Conservation (phyloP, 37 sponge, comb jelly and placozoan species). For the Eunapius fragilis region DNA sequence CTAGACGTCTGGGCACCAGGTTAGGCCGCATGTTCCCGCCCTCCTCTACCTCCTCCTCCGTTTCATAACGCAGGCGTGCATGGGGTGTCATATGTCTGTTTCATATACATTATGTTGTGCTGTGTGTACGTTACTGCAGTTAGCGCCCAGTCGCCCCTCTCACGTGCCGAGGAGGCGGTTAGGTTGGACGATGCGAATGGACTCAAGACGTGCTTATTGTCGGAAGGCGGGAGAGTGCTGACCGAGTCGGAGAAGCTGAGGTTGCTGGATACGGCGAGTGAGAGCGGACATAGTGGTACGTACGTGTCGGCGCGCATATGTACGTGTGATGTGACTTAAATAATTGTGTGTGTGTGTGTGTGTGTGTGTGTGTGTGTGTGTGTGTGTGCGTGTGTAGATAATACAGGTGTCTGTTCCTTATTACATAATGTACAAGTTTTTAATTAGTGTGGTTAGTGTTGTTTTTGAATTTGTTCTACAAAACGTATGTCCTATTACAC, state of each 20-base stretch:
- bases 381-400: neutral
- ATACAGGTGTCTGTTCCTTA: neutral
- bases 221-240: neutral
- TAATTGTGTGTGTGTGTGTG: neutral
- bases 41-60: neutral
- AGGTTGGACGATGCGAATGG: slow-evolving; percentile 1
- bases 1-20: slow-evolving; percentile 3
- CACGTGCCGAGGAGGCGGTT: slow-evolving; percentile 28
- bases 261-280: slow-evolving; percentile 33
- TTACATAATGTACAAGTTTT: neutral
- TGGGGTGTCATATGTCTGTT: neutral
- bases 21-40: neutral
- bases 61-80: neutral
- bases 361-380: neutral
- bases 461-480: neutral
- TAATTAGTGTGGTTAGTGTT: too few species aligned
- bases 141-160: neutral
- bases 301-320: slow-evolving; percentile 10
- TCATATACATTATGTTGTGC: neutral
- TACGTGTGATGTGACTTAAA: too few species aligned
- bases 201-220: slow-evolving; percentile 8
- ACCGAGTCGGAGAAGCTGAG: slow-evolving; percentile 4
- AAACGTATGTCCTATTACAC: slow-evolving; percentile 25
- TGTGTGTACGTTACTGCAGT: neutral
- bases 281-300: slow-evolving; percentile 20